phyloP scores from a whole-genome alignment of 2,888 invertebrate genomes.

The Rhingia campestris region DNA sequence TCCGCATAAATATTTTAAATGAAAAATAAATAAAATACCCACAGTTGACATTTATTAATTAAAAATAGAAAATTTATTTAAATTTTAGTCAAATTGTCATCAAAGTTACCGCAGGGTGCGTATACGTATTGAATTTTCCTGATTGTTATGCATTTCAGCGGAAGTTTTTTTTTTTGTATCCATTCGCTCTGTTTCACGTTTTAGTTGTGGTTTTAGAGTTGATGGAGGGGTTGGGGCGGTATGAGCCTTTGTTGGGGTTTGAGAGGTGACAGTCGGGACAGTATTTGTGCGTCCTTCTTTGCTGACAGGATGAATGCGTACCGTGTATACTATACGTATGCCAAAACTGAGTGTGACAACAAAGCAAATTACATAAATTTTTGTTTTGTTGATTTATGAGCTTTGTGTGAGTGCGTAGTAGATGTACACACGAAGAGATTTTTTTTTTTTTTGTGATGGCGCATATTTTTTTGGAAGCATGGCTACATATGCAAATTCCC shows the following conservation, averaged over 20 bases:
- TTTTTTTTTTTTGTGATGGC: slow-evolving; percentile 44
- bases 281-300: slow-evolving; percentile 34
- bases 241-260: slow-evolving; percentile 28
- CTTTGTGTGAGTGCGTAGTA: slow-evolving; percentile 57
- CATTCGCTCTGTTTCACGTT: slow-evolving; percentile 10
- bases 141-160: slow-evolving; percentile 73
- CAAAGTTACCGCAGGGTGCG: slow-evolving; percentile 73
- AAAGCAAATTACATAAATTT: slow-evolving; percentile 69
- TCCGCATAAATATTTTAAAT: slow-evolving; percentile 51
- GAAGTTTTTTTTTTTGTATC: slow-evolving; percentile 37
- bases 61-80: slow-evolving; percentile 80
- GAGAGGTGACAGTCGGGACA: slow-evolving; percentile 55
- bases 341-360: slow-evolving; percentile 61
- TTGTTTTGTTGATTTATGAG: slow-evolving; percentile 72
- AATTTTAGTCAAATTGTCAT: slow-evolving; percentile 82
- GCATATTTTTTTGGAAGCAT: slow-evolving; percentile 34
- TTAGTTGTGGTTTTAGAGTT: slow-evolving; percentile 23
- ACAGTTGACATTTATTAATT: slow-evolving; percentile 81
- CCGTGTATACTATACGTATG: not conserved
- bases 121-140: slow-evolving; percentile 66
- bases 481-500: slow-evolving; percentile 65
- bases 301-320: slow-evolving; percentile 48
- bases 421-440: slow-evolving; percentile 9
- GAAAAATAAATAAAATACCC: slow-evolving; percentile 78
- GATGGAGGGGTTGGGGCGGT: slow-evolving; percentile 50